Evolutionary conservation across 2,113 vertebrate species (phyloP), one percentile per base, ranked within the genome.

Genomic region (Aepyceros melampus): DNA sequence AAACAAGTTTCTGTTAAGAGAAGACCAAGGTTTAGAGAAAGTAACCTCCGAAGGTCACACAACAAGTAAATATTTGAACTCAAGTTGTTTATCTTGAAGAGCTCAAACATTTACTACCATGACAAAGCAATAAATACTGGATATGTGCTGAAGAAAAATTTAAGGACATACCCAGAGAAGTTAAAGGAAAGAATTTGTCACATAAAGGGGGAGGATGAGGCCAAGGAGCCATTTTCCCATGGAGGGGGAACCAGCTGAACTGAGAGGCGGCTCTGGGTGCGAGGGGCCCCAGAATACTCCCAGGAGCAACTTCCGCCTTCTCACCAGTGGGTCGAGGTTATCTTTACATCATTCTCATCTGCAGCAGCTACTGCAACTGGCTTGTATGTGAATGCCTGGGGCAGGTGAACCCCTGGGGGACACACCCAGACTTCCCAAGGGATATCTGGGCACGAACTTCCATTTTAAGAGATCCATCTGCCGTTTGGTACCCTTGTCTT

Each of bases 291-390:
- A 55, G 23, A 21, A 23, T 8, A 3, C 29, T 43, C 19, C 19
- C 7, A 4, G 53, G 1, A 10, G 53, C 45, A 55, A 82, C 3
- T n/a, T 23, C 43, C 27, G 4, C 71, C 15, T 5, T 49, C 87
- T 58, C 2, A 1, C 21, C 15, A 15, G 31, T 9, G 36, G 0
- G 62, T 51, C 5, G 0, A 33, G 56, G 53, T 43, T 36, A 14
- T 31, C 49, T 21, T 62, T 31, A 43, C 29, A 16, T 15, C 17
- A 51, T 31, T 29, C 53, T 33, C 16, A 40, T 33, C 67, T 25
- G 23, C 58, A 43, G 60, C 33, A n/a, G 27, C 53, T 9, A 60
- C 21, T 27, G 7, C 14, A 0, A 23, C 31, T 5, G 8, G n/a
- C 45, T 3, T 31, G 15, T 56, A 83, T 45, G 17, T 60, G 79